Evolutionary conservation across 1,140 invertebrate species (phyloP), one percentile per base, ranked within the genome.

Genomic region (Drosophila sp.): DNA sequence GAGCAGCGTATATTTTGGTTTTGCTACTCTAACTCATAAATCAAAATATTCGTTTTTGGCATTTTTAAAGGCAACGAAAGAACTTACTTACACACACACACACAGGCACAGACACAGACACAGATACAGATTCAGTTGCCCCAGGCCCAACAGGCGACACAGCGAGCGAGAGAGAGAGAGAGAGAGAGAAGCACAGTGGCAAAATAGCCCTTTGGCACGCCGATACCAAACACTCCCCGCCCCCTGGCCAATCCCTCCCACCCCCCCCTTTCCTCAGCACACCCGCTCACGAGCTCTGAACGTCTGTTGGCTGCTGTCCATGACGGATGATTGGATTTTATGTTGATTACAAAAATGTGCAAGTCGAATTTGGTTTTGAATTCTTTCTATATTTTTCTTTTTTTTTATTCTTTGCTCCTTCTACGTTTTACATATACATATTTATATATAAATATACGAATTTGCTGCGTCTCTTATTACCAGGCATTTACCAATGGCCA

Each of bases 281-380:
- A 7, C 5, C 34, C 32, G 13, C 29, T 40, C n/a, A 14, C 27
- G 13, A 14, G 18, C 25, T 25, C 53, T 25, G 11, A 72, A 58
- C 46, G 70, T 58, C 70, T 66, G 65, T 62, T 73, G 64, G 72
- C 82, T 76, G 76, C 80, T 87, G 78, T 82, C 83, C 83, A 89
- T 87, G 82, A 87, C 82, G 82, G 82, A 87, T 87, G 82, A 87
- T 87, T 87, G 82, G 82, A 87, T 87, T 87, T 87, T 87, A 87
- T 87, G 82, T 87, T 87, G 82, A 87, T 87, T 87, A 87, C 82
- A 73, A 87, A 87, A 87, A 87, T 87, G 64, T 81, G 61, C 46
- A 72, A 75, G 70, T 64, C 72, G 56, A 78, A 78, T 74, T 78
- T 64, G 75, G 71, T 77, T 74, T 73, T 61, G 34, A 61, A 34